These are phyloP conservation scores for Pimephales promelas DNA, from an alignment of 2,113 vertebrate species.

Conservation along the genomic window DNA sequence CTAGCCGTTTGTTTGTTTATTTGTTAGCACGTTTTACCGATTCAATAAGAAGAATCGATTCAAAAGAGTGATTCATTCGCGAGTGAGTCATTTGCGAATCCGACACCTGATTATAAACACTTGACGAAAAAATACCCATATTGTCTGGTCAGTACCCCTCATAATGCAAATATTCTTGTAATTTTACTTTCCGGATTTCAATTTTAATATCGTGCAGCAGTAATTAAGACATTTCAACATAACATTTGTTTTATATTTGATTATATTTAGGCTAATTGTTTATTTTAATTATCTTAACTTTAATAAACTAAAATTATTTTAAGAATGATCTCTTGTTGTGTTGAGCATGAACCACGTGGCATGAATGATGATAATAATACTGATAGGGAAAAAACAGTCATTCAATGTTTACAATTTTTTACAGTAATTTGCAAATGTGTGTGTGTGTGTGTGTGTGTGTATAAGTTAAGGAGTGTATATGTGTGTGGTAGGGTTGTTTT, in stretches of 20 bases:
- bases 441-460: too few species aligned
- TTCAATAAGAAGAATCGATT: not conserved
- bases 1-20: not conserved
- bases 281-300: too few species aligned
- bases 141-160: not conserved
- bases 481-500: constrained; percentile 1
- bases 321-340: too few species aligned
- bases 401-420: not conserved
- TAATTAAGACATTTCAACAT: too few species aligned
- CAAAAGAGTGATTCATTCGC: not conserved
- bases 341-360: too few species aligned
- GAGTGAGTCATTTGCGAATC: not conserved
- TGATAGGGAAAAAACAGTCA: too few species aligned
- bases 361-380: too few species aligned
- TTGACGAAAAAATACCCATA: too few species aligned
- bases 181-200: not conserved
- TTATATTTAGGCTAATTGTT: too few species aligned
- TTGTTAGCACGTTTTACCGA: not conserved
- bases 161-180: not conserved
- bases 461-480: not conserved
- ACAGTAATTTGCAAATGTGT: not conserved
- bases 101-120: not conserved
- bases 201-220: not conserved
- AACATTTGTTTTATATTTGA: too few species aligned
- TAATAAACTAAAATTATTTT: too few species aligned